Evolutionary conservation across 2,113 vertebrate species (phyloP), one percentile per base, ranked within the genome.

Genomic region (Apistogramma diplotaenia): DNA sequence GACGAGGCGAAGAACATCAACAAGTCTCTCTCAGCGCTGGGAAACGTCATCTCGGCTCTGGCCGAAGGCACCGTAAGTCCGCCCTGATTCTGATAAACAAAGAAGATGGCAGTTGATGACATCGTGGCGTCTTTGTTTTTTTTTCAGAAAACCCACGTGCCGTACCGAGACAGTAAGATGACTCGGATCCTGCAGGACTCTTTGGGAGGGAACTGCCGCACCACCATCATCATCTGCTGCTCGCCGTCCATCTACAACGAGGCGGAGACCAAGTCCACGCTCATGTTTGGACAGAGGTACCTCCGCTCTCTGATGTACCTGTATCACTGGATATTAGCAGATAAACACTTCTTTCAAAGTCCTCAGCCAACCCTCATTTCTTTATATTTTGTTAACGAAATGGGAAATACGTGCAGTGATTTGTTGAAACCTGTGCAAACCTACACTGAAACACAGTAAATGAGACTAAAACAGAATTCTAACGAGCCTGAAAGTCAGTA

Each of bases 1-100:
- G 97, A 99, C 1, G 98, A 99, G 93, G 98, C 97, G 21, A 99
- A 99, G 96, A 99, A 99, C 91, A 99, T 99, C 95, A 99, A 99
- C 93, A 99, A 99, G 61, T 99, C 97, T 92, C 91, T 99, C 91
- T 99, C 97, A 43, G 97, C 98, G 74, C 92, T 99, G 87, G 98
- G 98, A 86, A 99, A 99, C 2, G 98, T 99, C 92, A 99, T 99
- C 92, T 97, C 97, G 1, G 98, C 98, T 35, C 91, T 99, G 91
- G 98, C 98, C 27, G 98, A 99, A 90, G 98, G 97, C 93, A 99
- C 83, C 1, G 85, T 87, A 7, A n/a, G 76, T 60, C 7, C 1
- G 31, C 11, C 19, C 1, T 2, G 1, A 6, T 31, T 29, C 19
- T 23, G 10, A 27, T 59, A 16, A 23, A 55, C 8, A 21, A 72